Conservation (phyloP, 2,888 invertebrate species). For the Drosophila antonietae region DNA sequence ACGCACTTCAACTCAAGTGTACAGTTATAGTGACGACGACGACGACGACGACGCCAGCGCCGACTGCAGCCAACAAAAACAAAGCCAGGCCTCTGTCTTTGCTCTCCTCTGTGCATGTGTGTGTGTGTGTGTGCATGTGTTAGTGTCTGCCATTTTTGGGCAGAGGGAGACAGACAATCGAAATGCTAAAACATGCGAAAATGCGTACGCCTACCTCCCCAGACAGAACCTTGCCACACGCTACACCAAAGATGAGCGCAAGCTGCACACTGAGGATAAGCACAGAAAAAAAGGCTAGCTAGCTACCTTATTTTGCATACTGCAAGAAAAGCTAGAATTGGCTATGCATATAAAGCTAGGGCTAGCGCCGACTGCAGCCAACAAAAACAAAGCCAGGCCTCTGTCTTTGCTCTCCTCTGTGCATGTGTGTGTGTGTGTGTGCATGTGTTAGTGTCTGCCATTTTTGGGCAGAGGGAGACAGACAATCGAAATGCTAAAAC, state of each 20-base stretch:
- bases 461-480: constrained; percentile 51
- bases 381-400: constrained; percentile 60
- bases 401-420: constrained; percentile 5
- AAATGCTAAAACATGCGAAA: constrained; percentile 58
- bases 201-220: constrained; percentile 50
- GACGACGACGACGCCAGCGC: constrained; percentile 46
- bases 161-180: constrained; percentile 44
- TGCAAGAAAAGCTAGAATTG: neutral
- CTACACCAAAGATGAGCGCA: constrained; percentile 34
- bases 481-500: constrained; percentile 56
- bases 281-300: neutral
- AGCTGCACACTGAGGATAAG: neutral
- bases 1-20: constrained; percentile 72
- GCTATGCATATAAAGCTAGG: too few species aligned
- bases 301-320: neutral
- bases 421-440: neutral
- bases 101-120: constrained; percentile 11
- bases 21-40: constrained; percentile 60
- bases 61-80: constrained; percentile 51
- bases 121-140: neutral
- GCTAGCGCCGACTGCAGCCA: constrained; percentile 34
- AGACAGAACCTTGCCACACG: constrained; percentile 31
- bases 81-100: constrained; percentile 43
- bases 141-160: constrained; percentile 52
- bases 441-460: constrained; percentile 30